These are phyloP conservation scores for Drosophila emarginata DNA, from an alignment of 2,888 invertebrate genomes.

Conservation along the genomic window DNA sequence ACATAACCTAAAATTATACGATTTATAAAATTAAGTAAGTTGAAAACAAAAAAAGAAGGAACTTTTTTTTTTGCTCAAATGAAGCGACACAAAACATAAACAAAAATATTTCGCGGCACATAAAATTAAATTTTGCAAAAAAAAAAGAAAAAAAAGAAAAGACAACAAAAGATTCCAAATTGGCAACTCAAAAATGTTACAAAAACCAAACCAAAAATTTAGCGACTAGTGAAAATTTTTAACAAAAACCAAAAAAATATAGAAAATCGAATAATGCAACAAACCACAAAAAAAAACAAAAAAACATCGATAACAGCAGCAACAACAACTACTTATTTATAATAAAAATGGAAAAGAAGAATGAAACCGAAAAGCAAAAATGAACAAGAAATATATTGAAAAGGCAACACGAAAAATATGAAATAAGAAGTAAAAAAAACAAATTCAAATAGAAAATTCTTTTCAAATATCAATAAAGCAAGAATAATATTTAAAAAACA, in stretches of 20 bases:
- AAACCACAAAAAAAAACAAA: conserved; percentile 24
- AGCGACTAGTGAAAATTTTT: conserved; percentile 58
- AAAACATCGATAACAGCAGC: conserved; percentile 49
- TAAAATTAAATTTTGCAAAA: conserved; percentile 42
- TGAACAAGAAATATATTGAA: conserved; percentile 36
- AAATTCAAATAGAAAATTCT: conserved; percentile 74
- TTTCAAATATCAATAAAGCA: conserved; percentile 79
- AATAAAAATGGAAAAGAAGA: conserved; percentile 45
- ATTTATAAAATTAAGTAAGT: conserved; percentile 57
- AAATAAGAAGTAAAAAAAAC: conserved; percentile 31
- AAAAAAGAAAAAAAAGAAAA: conserved; percentile 38
- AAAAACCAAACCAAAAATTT: conserved; percentile 27
- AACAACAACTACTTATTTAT: conserved; percentile 52
- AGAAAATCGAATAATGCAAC: conserved; percentile 11
- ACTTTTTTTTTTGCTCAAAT: conserved; percentile 47
- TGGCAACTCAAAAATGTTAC: conserved; percentile 40
- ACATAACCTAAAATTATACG: conserved; percentile 59
- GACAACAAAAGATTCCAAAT: conserved; percentile 50
- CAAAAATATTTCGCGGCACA: conserved; percentile 59
- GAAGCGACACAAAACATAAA: conserved; percentile 30
- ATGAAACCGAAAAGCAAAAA: conserved; percentile 33
- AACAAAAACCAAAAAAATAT: conserved; percentile 45
- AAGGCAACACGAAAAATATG: conserved; percentile 6
- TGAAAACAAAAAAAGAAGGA: conserved; percentile 19
- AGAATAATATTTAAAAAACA: conserved; percentile 45